Evolutionary conservation across 2,113 vertebrate genomes (phyloP).

Genomic region (Gopherus flavomarginatus): DNA sequence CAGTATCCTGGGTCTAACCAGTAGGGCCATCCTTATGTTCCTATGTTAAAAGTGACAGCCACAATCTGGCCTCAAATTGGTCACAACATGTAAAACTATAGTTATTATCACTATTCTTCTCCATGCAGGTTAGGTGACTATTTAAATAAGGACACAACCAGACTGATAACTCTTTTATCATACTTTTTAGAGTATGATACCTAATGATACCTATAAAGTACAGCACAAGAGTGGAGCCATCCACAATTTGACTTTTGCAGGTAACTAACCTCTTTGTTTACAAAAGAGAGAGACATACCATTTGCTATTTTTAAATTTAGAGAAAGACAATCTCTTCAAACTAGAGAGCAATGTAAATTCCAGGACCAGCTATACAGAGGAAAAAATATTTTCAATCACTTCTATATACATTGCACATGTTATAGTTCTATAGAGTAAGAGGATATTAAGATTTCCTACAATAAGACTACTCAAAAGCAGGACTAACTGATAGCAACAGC

Average conservation of each 20-base stretch:
- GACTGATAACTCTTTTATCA: not conserved
- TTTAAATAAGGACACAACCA: not conserved
- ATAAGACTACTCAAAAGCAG: not conserved
- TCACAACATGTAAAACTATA: not conserved
- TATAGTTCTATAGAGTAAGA: not conserved
- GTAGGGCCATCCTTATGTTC: too few relatives aligned
- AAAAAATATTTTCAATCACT: not conserved
- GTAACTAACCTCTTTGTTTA: not conserved
- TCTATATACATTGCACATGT: fast-evolving
- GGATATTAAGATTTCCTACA: not conserved
- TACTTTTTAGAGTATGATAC: not conserved
- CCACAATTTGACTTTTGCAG: not conserved
- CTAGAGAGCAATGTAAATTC: not conserved
- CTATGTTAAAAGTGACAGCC: too few relatives aligned
- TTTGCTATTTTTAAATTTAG: not conserved
- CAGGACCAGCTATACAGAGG: not conserved
- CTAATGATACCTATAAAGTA: not conserved
- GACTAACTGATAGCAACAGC: not conserved
- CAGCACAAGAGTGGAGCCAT: not conserved
- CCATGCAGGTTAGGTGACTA: not conserved
- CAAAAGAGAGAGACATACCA: not conserved
- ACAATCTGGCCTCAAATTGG: not conserved
- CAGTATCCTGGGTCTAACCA: too few relatives aligned
- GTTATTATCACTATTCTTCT: not conserved
- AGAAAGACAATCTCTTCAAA: not conserved